A percentile compares a stretch with the other conserved stretches of the same genome.
Evolutionary conservation across 2,113 vertebrate genomes (phyloP).

Genomic region (Neogobius melanostomus): DNA sequence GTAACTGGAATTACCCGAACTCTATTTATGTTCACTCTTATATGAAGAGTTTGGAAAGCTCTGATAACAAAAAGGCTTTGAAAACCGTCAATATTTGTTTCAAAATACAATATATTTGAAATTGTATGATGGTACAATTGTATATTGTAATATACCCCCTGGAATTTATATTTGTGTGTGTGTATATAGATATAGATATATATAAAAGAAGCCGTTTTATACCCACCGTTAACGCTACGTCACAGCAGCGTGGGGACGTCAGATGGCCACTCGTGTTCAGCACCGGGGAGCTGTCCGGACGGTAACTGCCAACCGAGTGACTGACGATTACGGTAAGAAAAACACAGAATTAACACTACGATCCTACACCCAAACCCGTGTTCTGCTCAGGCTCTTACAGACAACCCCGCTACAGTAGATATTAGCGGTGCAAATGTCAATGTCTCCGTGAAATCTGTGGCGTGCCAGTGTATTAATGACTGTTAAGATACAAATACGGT

Average conservation of each 20-base stretch:
- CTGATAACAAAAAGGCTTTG: no score
- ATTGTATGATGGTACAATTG: constrained; percentile 15
- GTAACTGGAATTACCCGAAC: no score
- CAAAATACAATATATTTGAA: no score
- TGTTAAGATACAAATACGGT: background rate
- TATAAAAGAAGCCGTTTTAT: no score
- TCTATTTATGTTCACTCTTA: no score
- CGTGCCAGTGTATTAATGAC: background rate
- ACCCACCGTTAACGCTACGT: background rate
- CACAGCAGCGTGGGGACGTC: background rate
- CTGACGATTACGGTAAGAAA: constrained; percentile 21
- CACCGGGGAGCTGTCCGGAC: constrained; percentile 63
- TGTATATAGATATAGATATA: no score
- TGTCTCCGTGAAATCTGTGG: background rate
- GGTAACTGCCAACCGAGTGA: constrained; percentile 15
- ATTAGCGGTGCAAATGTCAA: background rate
- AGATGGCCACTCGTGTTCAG: constrained; percentile 46
- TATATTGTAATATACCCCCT: no score
- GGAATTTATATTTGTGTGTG: no score
- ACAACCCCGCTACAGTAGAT: background rate
- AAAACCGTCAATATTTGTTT: no score
- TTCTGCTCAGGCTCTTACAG: background rate
- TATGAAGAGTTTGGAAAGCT: no score
- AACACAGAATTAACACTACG: background rate
- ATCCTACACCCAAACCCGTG: background rate